Conservation (phyloP, 2,113 vertebrate genomes). For the Rhineura floridana region DNA sequence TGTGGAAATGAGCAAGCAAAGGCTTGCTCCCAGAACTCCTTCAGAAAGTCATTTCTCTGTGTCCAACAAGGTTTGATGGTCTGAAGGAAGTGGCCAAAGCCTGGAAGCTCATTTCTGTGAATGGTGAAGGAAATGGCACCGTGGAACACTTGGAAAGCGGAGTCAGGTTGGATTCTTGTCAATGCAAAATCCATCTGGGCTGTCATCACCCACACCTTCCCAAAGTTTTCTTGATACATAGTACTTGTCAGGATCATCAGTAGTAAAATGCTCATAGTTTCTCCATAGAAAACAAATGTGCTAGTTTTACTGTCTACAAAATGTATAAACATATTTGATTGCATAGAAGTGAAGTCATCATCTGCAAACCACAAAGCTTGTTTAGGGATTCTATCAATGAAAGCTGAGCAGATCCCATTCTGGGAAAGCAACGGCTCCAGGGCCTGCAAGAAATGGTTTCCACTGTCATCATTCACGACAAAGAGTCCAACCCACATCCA, state of each 20-base stretch:
- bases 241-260: not conserved
- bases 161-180: not conserved
- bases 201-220: not conserved
- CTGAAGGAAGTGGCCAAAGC: not conserved
- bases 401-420: not conserved
- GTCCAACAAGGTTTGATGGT: not conserved
- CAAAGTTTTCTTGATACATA: not conserved
- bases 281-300: not conserved
- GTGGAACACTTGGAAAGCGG: not conserved
- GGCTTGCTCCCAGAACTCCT: not conserved
- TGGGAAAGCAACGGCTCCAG: not conserved
- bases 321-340: not conserved
- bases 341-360: rapidly evolving
- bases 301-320: not conserved
- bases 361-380: not conserved
- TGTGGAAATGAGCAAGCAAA: not conserved
- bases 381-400: not conserved
- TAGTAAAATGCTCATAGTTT: not conserved
- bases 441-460: too few species aligned
- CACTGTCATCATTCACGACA: too few species aligned
- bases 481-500: too few species aligned
- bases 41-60: not conserved
- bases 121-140: not conserved
- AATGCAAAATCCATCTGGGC: not conserved
- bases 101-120: not conserved